Evolutionary conservation across 2,888 invertebrate species (phyloP).

Genomic region (Hirtodrosophila duncani): DNA sequence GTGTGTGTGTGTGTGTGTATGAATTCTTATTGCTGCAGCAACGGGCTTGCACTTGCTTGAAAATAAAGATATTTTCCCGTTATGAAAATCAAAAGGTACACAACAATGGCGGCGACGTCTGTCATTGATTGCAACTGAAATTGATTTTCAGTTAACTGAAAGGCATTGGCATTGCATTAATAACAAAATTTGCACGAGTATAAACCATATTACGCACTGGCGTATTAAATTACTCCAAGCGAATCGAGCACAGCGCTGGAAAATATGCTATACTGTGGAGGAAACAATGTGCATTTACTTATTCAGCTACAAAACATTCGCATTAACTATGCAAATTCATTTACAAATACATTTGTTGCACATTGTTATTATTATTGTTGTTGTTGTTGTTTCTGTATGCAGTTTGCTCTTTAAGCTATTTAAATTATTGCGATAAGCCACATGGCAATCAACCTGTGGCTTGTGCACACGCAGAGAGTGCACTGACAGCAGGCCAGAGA

Average conservation of each 20-base stretch:
- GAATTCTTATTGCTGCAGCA: conserved; percentile 11
- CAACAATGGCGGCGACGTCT: conserved; percentile 26
- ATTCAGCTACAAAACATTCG: conserved; percentile 20
- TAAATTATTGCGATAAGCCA: conserved; percentile 28
- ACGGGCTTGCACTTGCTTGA: conserved; percentile 26
- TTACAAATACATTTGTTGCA: no score
- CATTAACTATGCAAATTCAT: conserved; percentile 39
- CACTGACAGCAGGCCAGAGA: no score
- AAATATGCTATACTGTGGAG: conserved; percentile 19
- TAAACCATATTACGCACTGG: conserved; percentile 35
- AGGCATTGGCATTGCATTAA: conserved; percentile 33
- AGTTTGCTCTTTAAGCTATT: conserved; percentile 16
- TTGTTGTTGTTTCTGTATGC: no score
- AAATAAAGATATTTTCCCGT: conserved; percentile 42
- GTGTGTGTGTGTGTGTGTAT: no score
- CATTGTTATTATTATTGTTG: no score
- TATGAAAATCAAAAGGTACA: conserved; percentile 23
- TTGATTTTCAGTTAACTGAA: conserved; percentile 51
- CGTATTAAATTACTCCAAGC: conserved; percentile 1
- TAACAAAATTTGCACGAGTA: conserved; percentile 54
- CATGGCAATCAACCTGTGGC: conserved; percentile 21
- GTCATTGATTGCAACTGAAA: conserved; percentile 51
- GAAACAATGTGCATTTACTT: conserved; percentile 26
- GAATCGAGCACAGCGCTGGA: neutral
- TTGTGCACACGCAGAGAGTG: no score